phyloP scores from a whole-genome alignment of 2,888 invertebrate genomes.

The Dolichomitus sp. region DNA sequence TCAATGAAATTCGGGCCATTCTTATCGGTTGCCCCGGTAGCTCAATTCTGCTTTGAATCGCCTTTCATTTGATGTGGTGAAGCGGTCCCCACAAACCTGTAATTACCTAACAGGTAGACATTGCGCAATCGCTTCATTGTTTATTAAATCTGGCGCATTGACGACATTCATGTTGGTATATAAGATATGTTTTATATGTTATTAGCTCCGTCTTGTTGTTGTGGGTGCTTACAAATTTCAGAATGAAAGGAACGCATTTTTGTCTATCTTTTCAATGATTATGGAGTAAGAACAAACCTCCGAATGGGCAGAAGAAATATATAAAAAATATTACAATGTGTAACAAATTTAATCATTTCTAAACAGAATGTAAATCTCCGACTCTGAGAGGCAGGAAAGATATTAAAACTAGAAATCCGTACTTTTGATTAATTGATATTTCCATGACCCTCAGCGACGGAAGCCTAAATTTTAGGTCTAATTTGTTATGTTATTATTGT shows the following conservation, averaged over 20 bases:
- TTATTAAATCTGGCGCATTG: neutral
- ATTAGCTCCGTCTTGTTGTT: neutral
- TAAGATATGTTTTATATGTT: too few relatives aligned
- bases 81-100: neutral
- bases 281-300: neutral
- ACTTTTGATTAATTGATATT: too few relatives aligned
- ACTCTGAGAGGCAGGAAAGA: too few relatives aligned
- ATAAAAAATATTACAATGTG: neutral
- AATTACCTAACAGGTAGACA: slow-evolving; percentile 43
- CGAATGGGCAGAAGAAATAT: neutral
- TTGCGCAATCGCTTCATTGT: slow-evolving; percentile 19
- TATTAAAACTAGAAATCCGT: too few relatives aligned
- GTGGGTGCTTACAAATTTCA: neutral
- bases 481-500: too few relatives aligned
- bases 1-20: slow-evolving; percentile 47
- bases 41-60: slow-evolving; percentile 15
- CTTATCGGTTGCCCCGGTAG: slow-evolving; percentile 23
- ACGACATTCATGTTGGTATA: neutral
- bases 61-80: neutral
- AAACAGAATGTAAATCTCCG: too few relatives aligned
- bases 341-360: neutral
- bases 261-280: neutral
- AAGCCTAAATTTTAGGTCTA: too few relatives aligned
- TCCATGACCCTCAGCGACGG: too few relatives aligned
- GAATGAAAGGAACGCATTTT: neutral